Base-by-base conservation (phyloP, 2,888 invertebrate genomes). In the Eupithecia centaureata region DNA sequence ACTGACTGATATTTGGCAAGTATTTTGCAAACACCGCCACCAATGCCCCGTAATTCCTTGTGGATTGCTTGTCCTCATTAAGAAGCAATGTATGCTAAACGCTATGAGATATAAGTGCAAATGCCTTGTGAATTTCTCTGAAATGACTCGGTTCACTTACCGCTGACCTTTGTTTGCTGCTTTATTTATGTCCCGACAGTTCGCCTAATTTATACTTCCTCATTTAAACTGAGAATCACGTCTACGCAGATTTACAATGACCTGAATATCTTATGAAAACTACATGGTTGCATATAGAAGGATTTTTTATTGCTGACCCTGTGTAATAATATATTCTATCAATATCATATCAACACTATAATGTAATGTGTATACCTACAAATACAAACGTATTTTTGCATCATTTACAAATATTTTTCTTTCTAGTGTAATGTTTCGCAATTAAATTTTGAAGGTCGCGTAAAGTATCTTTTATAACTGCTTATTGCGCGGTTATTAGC, bases 141-240 rank as follows among this genome's bases (percentile, higher is more conserved):
- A 56, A 30, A 30, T 2, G n/a, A 27, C 52, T 15, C 52, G 7
- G 25, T 27, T 15, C n/a, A 30, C 13, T 22, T 22, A 47, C 47
- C 22, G 62, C 61, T 76, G 74, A 73, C 71, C 70, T 76, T 74
- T 76, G 68, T 67, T 51, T 63, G 15, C 51, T 65, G 74, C 74
- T 77, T 72, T 73, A 70, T 75, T 74, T 73, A 65, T 73, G 66
- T 70, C 60, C 72, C 58, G 76, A 76, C 67, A 59, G 74, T 76
- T 70, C 56, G 61, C 69, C 70, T 68, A 60, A 70, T 73, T 74
- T 75, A 76, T 74, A 64, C 54, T 68, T 60, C 59, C 56, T 68
- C 67, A 67, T 28, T 66, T 72, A 63, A 67, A 71, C 30, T 57
- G 22, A 57, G 18, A 12, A 22, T 57, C 57, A 30, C 22, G 30